These are phyloP conservation scores for Bombus affinis DNA, from an alignment of 1,140 invertebrate genomes.

Conservation along the genomic window DNA sequence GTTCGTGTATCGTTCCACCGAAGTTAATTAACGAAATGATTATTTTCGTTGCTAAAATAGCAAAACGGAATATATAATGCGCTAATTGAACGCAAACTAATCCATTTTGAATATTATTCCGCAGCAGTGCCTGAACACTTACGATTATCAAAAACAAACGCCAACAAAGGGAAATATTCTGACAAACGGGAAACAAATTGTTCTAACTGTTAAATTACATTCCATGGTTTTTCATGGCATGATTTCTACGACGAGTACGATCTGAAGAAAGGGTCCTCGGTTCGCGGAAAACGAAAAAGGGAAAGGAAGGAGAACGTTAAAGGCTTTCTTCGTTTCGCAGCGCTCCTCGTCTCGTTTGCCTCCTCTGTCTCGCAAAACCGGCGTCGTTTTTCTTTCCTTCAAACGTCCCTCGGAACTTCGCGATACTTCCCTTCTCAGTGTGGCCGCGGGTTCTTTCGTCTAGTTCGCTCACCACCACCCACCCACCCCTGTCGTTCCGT, in stretches of 20 bases:
- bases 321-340: neutral
- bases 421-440: neutral
- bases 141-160: neutral
- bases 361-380: neutral
- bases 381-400: neutral
- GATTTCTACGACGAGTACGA: neutral
- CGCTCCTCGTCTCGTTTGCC: neutral
- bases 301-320: slow-evolving; percentile 9
- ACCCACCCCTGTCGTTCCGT: neutral
- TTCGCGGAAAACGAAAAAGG: neutral
- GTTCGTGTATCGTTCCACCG: neutral
- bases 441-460: neutral
- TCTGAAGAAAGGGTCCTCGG: neutral
- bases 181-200: neutral
- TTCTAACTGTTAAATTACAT: neutral
- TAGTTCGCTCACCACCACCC: neutral
- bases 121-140: neutral
- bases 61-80: neutral
- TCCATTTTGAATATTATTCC: neutral
- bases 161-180: neutral
- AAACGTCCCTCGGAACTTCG: neutral
- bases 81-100: neutral
- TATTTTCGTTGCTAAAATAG: neutral
- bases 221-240: neutral
- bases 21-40: neutral